These are phyloP conservation scores for Oenanthe oenanthe DNA, from an alignment of 2,113 vertebrate species.

Conservation along the genomic window DNA sequence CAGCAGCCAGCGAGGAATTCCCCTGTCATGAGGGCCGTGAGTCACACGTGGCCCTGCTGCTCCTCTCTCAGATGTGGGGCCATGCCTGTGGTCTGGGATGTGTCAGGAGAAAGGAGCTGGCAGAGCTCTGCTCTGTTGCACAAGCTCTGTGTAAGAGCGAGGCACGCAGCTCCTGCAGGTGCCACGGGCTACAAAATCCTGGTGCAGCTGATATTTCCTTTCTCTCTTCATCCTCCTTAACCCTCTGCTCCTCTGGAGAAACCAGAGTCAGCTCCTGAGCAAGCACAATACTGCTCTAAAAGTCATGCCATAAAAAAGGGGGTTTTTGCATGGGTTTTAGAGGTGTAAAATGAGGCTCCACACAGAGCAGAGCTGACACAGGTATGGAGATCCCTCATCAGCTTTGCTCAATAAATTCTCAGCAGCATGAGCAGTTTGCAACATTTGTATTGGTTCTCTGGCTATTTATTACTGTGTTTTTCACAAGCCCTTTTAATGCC, in stretches of 20 bases:
- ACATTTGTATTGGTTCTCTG: neutral
- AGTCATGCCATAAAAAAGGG: neutral
- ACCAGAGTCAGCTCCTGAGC: neutral
- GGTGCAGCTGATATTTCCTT: neutral
- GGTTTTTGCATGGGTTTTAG: neutral
- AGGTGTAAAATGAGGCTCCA: neutral
- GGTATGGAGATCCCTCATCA: neutral
- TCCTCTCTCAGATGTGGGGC: neutral
- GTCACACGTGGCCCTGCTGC: slow-evolving; percentile 36
- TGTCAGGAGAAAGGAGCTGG: slow-evolving; percentile 35
- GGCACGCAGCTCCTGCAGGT: neutral
- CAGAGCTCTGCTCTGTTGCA: neutral
- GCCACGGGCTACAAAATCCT: neutral
- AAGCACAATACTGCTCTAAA: neutral
- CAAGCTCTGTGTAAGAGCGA: neutral
- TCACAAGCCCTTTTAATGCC: slow-evolving; percentile 49
- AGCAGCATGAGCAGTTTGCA: neutral
- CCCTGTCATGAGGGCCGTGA: slow-evolving; percentile 52
- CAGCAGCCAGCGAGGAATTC: slow-evolving; percentile 62
- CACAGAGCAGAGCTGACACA: neutral
- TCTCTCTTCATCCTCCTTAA: neutral
- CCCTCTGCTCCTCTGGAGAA: neutral
- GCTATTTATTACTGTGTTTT: slow-evolving; percentile 49
- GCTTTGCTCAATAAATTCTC: slow-evolving; percentile 33
- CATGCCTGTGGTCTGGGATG: slow-evolving; percentile 17